Percentiles rank a stretch among this genome's conserved stretches.
Conservation (phyloP, 2,888 invertebrate genomes). For the Uropetala carovei region DNA sequence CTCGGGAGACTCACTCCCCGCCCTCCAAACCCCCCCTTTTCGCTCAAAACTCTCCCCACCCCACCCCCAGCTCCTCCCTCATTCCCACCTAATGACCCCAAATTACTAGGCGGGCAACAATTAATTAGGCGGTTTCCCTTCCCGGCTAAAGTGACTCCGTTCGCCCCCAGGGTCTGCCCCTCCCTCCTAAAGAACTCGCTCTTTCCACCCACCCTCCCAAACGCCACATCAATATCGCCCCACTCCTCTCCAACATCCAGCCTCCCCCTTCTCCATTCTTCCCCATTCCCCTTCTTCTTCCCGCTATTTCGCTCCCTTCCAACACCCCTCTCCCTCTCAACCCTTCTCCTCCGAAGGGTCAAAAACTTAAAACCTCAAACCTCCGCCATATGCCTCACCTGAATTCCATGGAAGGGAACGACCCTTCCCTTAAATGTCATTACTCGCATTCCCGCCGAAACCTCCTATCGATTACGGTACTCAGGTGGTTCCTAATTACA, state of each 20-base stretch:
- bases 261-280: too few species aligned
- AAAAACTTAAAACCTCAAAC: background rate
- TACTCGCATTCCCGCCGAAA: slow-evolving; percentile 24
- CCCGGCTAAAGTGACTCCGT: slow-evolving; percentile 27
- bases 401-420: background rate
- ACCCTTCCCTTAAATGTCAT: slow-evolving; percentile 11
- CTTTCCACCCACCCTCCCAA: background rate
- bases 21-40: background rate
- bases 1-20: slow-evolving; percentile 5
- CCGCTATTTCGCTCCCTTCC: background rate
- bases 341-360: background rate
- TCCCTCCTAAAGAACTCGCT: background rate
- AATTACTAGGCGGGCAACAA: slow-evolving; percentile 32
- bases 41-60: background rate
- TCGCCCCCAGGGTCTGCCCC: background rate
- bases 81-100: slow-evolving; percentile 35
- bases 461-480: slow-evolving; percentile 11
- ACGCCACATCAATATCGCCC: slow-evolving; percentile 10
- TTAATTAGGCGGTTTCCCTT: slow-evolving; percentile 35
- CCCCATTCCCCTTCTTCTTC: too few species aligned
- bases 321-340: background rate
- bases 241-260: background rate
- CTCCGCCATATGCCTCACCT: background rate
- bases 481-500: background rate
- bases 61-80: background rate